These are phyloP conservation scores for Neolamprologus caudopunctatus DNA, from an alignment of 2,113 vertebrate species.

Conservation along the genomic window DNA sequence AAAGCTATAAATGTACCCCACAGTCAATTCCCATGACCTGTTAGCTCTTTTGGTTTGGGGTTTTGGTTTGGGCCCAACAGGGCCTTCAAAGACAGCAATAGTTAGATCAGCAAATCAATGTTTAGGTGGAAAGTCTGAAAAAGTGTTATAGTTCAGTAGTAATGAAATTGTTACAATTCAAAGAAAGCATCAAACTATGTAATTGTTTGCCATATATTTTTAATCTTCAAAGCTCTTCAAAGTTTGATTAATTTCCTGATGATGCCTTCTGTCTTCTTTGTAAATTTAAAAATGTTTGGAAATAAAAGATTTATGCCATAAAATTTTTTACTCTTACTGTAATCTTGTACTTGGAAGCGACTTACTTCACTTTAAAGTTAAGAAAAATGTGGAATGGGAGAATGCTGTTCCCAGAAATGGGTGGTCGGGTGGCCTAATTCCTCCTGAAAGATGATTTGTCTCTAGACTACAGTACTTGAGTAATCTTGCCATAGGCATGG, in stretches of 20 bases:
- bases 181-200: not conserved
- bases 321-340: not conserved
- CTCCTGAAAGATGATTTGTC: not conserved
- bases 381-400: not conserved
- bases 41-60: not conserved
- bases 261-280: not conserved
- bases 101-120: not conserved
- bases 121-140: not conserved
- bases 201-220: accelerated
- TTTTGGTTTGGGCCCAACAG: not conserved
- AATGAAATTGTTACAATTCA: not conserved
- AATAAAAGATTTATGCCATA: not conserved
- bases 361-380: not conserved
- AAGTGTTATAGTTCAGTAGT: not conserved
- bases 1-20: not conserved
- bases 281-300: not conserved
- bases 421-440: not conserved
- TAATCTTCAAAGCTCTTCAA: not conserved
- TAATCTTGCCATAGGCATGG: not conserved
- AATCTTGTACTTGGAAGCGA: not conserved
- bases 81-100: not conserved
- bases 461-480: not conserved
- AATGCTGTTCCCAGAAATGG: not conserved
- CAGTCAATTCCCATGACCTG: not conserved
- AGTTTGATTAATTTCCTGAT: not conserved